Conservation (phyloP, 1,140 invertebrate genomes). For the Contarinia nasturtii region DNA sequence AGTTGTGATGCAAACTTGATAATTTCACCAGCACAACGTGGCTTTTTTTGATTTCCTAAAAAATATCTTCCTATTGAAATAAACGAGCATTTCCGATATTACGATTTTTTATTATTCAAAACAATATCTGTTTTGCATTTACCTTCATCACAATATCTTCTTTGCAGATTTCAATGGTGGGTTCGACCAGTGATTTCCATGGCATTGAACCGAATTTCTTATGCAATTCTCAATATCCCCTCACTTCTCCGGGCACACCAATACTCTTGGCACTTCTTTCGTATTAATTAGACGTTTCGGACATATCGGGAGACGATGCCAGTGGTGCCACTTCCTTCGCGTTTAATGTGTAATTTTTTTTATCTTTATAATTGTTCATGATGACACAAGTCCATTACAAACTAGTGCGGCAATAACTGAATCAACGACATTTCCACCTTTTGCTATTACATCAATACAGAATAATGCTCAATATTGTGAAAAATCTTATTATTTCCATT, state of each 20-base stretch:
- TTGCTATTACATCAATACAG: too few species aligned
- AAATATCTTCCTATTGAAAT: too few species aligned
- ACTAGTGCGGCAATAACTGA: constrained; percentile 65
- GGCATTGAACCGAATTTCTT: constrained; percentile 58
- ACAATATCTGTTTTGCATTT: too few species aligned
- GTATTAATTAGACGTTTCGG: constrained; percentile 22
- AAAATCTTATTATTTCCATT: too few species aligned
- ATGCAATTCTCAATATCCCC: constrained; percentile 72
- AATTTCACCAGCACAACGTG: constrained; percentile 27
- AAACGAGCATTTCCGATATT: too few species aligned
- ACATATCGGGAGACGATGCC: constrained; percentile 34
- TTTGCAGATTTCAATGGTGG: constrained; percentile 55
- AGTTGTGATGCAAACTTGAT: constrained; percentile 40
- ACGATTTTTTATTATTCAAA: too few species aligned
- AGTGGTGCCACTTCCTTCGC: constrained; percentile 64
- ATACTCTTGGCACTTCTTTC: constrained; percentile 47
- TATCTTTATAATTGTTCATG: constrained; percentile 45
- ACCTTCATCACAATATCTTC: too few species aligned
- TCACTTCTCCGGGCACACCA: constrained; percentile 77
- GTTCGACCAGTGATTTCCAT: constrained; percentile 63
- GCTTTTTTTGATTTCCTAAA: neutral
- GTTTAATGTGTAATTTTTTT: constrained; percentile 45
- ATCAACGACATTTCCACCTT: constrained; percentile 68
- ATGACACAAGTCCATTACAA: constrained; percentile 69
- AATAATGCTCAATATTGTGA: too few species aligned